Conservation (phyloP, 2,797 vertebrate species). For the Pangasius macronema region DNA sequence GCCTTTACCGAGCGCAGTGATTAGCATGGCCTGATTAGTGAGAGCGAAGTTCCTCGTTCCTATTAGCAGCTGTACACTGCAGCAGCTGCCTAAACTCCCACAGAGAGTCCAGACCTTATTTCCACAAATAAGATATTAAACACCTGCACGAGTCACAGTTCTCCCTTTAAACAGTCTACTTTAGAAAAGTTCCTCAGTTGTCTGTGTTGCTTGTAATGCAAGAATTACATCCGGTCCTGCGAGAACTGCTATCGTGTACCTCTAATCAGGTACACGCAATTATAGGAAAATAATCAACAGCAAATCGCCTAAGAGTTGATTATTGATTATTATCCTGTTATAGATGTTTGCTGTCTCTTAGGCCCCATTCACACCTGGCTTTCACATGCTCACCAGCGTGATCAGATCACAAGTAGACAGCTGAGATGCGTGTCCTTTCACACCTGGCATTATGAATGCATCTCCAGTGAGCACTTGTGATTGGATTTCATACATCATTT, state of each 20-base stretch:
- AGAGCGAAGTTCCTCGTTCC: slow-evolving; percentile 39
- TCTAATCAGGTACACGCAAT: not conserved
- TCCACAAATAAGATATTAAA: slow-evolving; percentile 46
- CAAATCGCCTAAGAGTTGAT: not conserved
- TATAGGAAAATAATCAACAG: not conserved
- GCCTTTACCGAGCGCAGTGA: slow-evolving; percentile 22
- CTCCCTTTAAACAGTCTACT: slow-evolving; percentile 14
- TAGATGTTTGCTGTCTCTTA: too few species aligned
- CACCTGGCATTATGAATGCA: not conserved
- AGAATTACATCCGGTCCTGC: not conserved
- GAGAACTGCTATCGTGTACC: not conserved
- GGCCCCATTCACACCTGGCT: not conserved
- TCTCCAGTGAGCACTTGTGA: not conserved
- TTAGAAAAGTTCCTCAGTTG: not conserved
- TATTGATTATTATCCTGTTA: too few species aligned
- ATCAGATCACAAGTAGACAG: not conserved
- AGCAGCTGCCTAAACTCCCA: slow-evolving; percentile 36
- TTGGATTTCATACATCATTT: not conserved
- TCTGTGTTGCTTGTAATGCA: not conserved
- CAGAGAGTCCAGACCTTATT: slow-evolving; percentile 46
- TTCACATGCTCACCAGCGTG: not conserved
- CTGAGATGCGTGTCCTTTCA: not conserved
- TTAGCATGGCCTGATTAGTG: slow-evolving; percentile 46
- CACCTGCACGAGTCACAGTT: slow-evolving; percentile 19
- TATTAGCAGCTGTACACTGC: slow-evolving; percentile 43